Evolutionary conservation across 2,888 invertebrate genomes (phyloP).

Genomic region (Physocephala rufipes): DNA sequence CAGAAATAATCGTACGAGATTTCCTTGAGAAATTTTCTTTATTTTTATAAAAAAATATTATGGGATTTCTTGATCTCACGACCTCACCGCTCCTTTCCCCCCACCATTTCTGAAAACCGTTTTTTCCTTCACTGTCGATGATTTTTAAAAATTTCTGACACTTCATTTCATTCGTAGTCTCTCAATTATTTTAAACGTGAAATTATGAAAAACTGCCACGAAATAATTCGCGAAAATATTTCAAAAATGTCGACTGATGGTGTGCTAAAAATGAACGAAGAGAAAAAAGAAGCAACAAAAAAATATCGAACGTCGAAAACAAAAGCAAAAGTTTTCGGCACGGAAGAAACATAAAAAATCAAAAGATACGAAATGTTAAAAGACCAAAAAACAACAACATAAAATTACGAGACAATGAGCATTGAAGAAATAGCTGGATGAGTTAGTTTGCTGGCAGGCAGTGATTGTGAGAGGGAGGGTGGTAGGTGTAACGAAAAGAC

Average conservation of each 20-base stretch:
- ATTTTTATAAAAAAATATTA: no score
- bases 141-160: not conserved
- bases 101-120: no score
- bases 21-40: no score
- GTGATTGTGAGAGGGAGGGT: no score
- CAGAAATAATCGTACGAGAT: no score
- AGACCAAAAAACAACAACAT: not conserved
- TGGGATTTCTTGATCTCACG: no score
- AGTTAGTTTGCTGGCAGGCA: no score
- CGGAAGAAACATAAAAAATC: not conserved
- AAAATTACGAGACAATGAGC: conserved; percentile 3
- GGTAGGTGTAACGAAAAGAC: not conserved
- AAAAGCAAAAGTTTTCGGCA: not conserved
- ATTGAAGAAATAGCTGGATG: not conserved
- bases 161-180: conserved; percentile 7
- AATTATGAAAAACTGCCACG: conserved; percentile 12
- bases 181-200: conserved; percentile 9
- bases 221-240: conserved; percentile 19
- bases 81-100: no score
- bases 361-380: not conserved
- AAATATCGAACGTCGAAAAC: no score
- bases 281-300: no score
- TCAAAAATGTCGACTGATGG: conserved; percentile 1
- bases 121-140: not conserved
- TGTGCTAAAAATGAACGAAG: no score